Percentiles rank a stretch among this genome's conserved stretches.
These are phyloP conservation scores for Athene noctua DNA, from an alignment of 2,113 vertebrate genomes.

Conservation along the genomic window DNA sequence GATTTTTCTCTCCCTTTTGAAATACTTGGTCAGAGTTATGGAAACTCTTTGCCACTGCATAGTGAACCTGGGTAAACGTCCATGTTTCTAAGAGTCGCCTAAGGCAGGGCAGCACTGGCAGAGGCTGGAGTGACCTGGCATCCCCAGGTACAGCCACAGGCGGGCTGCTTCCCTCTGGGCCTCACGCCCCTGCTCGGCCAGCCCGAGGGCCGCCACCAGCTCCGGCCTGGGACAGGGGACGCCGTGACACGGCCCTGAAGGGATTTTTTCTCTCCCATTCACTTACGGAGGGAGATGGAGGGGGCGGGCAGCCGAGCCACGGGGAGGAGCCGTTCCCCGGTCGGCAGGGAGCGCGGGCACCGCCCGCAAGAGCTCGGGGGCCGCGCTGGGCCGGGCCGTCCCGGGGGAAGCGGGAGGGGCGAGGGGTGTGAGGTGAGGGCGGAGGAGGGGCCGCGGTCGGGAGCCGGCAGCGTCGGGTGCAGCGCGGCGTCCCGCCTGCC, in stretches of 20 bases:
- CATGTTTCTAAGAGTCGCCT: background rate
- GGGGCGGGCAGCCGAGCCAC: fast-evolving
- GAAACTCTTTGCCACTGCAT: background rate
- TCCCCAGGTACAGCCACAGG: background rate
- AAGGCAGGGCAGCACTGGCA: background rate
- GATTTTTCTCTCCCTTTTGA: background rate
- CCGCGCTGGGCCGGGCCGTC: too few species aligned
- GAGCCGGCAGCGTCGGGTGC: too few species aligned
- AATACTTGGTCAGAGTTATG: background rate
- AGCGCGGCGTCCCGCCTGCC: too few species aligned
- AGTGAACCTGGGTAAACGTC: background rate
- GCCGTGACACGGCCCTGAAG: fast-evolving
- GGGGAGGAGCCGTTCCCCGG: fast-evolving
- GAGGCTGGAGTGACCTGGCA: background rate
- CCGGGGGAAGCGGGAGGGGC: background rate
- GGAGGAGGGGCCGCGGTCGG: background rate
- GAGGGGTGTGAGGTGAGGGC: background rate
- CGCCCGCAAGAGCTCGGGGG: too few species aligned
- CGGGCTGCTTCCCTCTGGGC: background rate
- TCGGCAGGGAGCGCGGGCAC: background rate
- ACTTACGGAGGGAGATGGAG: too few species aligned
- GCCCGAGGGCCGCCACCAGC: background rate
- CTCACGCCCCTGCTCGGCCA: background rate
- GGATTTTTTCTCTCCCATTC: background rate
- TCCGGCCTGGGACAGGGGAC: background rate